Conservation (phyloP, 2,113 vertebrate genomes). For the Thinocorus orbignyianus region DNA sequence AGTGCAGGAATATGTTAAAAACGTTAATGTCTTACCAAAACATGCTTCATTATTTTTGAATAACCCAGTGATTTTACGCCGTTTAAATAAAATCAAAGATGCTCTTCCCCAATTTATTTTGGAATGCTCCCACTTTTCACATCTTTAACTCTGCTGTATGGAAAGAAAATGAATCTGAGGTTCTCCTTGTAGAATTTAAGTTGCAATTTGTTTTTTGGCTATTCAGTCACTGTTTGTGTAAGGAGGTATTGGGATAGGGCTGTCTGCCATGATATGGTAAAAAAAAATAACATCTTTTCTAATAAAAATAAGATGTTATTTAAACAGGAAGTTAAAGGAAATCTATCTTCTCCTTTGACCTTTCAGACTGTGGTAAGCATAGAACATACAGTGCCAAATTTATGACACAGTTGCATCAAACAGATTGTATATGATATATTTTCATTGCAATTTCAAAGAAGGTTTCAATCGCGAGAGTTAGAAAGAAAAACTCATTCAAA, state of each 20-base stretch:
- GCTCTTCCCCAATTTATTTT: not conserved
- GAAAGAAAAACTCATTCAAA: not conserved
- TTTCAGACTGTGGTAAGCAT: constrained; percentile 8
- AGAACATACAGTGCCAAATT: constrained; percentile 20
- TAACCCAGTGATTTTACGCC: not conserved
- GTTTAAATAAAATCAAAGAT: constrained; percentile 7
- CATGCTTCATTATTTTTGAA: not conserved
- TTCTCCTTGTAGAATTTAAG: not conserved
- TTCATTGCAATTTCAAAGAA: not conserved
- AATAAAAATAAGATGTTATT: constrained; percentile 51
- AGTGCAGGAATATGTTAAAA: not conserved
- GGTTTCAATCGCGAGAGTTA: not conserved
- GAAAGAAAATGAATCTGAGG: not conserved
- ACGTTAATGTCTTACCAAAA: not conserved
- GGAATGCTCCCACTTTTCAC: not conserved
- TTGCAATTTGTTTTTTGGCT: constrained; percentile 43
- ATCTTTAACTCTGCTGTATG: not conserved
- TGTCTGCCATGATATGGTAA: constrained; percentile 28
- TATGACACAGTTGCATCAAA: not conserved
- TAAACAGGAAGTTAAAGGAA: constrained; percentile 33
- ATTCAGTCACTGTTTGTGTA: not conserved
- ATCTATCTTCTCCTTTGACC: constrained; percentile 38
- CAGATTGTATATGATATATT: not conserved
- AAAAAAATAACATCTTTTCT: not conserved
- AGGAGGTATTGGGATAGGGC: constrained; percentile 22